These are phyloP conservation scores for Tachina fera DNA, from an alignment of 2,888 invertebrate genomes.

Conservation along the genomic window DNA sequence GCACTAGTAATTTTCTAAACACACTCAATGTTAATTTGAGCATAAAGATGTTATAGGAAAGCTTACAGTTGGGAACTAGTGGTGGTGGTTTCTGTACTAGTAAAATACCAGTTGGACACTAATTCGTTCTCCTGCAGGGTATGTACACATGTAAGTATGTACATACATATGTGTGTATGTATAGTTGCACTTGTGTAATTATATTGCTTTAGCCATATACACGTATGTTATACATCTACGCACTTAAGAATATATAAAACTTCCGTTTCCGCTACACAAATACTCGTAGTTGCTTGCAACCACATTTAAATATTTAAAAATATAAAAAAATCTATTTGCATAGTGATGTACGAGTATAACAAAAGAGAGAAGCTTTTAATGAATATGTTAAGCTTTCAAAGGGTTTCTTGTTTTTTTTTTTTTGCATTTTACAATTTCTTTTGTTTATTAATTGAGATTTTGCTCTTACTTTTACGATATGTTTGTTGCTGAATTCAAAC, in stretches of 20 bases:
- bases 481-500: neutral
- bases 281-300: slow-evolving; percentile 25
- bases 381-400: slow-evolving; percentile 27
- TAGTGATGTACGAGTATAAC: neutral
- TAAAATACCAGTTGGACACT: too few relatives aligned
- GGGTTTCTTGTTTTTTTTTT: neutral
- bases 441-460: neutral
- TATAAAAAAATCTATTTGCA: neutral
- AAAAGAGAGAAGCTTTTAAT: slow-evolving; percentile 18
- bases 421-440: neutral
- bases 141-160: neutral
- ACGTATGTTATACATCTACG: neutral
- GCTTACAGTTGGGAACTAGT: too few relatives aligned
- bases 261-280: slow-evolving; percentile 49
- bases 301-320: slow-evolving; percentile 4
- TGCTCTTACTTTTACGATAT: neutral
- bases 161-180: too few relatives aligned
- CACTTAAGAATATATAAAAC: slow-evolving; percentile 20
- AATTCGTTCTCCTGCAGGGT: too few relatives aligned
- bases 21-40: too few relatives aligned
- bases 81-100: too few relatives aligned
- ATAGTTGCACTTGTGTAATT: neutral
- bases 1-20: too few relatives aligned
- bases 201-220: neutral
- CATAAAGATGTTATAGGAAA: too few relatives aligned